These are phyloP conservation scores for Styela plicata DNA, from an alignment of 23 tunicate genomes.

Conservation along the genomic window DNA sequence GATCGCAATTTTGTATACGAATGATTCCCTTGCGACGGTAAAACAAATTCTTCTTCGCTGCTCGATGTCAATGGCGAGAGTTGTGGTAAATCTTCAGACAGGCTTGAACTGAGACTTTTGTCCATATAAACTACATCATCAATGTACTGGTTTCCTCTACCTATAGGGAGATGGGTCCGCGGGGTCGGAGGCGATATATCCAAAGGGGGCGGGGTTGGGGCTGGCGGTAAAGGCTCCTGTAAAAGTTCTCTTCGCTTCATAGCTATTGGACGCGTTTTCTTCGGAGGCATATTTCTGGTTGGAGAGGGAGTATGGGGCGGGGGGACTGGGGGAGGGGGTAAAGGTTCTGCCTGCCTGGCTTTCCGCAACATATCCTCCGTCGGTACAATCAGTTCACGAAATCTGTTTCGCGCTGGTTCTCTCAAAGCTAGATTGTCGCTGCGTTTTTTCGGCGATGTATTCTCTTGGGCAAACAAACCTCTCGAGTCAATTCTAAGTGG, in stretches of 20 bases:
- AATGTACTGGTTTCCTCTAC: not conserved
- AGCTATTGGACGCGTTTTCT: not conserved
- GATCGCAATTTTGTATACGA: no score
- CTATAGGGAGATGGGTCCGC: not conserved
- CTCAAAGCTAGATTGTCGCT: no score
- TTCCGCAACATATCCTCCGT: not conserved
- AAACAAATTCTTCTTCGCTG: not conserved
- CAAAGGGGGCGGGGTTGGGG: slow-evolving; percentile 21
- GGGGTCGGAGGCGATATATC: not conserved
- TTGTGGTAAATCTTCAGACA: not conserved
- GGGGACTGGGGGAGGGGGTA: slow-evolving; percentile 13
- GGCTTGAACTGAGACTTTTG: not conserved
- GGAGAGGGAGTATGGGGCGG: not conserved
- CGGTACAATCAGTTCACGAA: not conserved
- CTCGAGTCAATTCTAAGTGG: not conserved
- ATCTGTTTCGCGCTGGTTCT: not conserved
- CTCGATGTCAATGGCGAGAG: not conserved
- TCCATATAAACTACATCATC: not conserved
- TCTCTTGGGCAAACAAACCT: slow-evolving; percentile 6
- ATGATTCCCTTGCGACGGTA: not conserved
- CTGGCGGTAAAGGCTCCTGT: slow-evolving; percentile 11
- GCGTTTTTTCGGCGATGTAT: not conserved
- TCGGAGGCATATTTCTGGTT: not conserved
- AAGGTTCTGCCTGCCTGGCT: slow-evolving; percentile 20
- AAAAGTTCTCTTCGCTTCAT: not conserved